Evolutionary conservation across 2,888 invertebrate genomes (phyloP), one percentile per base, ranked within the genome.

Genomic region (Lochmaea capreae): DNA sequence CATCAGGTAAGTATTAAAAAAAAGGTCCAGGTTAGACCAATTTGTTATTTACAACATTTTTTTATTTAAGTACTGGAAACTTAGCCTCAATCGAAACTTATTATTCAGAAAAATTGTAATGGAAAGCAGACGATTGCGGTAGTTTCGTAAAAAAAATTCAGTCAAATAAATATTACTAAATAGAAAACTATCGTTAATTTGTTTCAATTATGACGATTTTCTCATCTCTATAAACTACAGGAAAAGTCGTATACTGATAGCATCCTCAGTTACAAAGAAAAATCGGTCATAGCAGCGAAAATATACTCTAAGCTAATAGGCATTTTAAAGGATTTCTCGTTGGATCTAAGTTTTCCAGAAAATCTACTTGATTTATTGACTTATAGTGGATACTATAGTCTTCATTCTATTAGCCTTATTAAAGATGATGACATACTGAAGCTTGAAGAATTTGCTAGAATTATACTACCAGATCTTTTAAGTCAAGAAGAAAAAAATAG

Each of bases 371-470:
- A 66, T 22, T 33, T 52, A 52, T 33, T n/a, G 52, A 66, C 8
- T 33, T 52, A 52, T 22, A 66, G 3, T 52, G 52, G 66, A 18
- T 66, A 33, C 14, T 18, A 66, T 52, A 66, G 39, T 52, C 9
- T 16, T 52, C 39, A 52, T 49, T 66, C 66, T 46, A 52, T 66
- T 16, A 26, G 26, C 26, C n/a, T 49, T 18, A 52, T 66, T 8
- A 66, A 18, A 16, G 46, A 66, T 46, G 66, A 49, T 49, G 49
- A 66, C 26, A 49, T 66, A n/a, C 4, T 14, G 26, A 49, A 66
- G 39, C 39, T 66, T 14, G 66, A 66, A 49, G 26, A 49, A 5
- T 66, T 66, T 52, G 66, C 49, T 22, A 49, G 49, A 22, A 49
- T 9, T 33, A 39, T 33, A n/a, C 49, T 66, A 33, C 22, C 49